phyloP scores from a whole-genome alignment of 1,140 invertebrate species.

The Lordiphosa stackelbergi region DNA sequence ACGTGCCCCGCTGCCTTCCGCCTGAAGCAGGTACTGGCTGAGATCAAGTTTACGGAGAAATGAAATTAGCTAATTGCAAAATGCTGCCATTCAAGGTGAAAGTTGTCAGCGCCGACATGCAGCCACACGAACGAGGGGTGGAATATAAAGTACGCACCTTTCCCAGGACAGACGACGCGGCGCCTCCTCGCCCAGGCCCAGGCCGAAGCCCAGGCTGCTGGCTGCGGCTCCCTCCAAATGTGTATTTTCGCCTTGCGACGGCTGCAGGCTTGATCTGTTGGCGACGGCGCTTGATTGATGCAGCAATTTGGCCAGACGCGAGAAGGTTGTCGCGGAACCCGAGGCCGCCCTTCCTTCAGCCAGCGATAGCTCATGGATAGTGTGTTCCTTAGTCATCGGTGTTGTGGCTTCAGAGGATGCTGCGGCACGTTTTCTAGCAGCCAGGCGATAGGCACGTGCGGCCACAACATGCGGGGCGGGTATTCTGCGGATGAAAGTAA shows the following conservation, averaged over 20 bases:
- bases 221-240: conserved; percentile 26
- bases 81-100: conserved; percentile 48
- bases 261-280: conserved; percentile 74
- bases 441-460: conserved; percentile 79
- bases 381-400: conserved; percentile 44
- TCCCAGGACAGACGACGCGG: conserved; percentile 87
- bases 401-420: conserved; percentile 55
- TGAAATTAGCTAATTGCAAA: conserved; percentile 71
- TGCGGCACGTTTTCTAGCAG: conserved; percentile 59
- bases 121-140: conserved; percentile 16
- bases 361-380: conserved; percentile 49
- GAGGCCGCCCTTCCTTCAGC: conserved; percentile 30
- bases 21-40: conserved; percentile 4
- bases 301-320: conserved; percentile 83
- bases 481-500: conserved; percentile 77
- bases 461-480: conserved; percentile 80
- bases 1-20: conserved; percentile 11
- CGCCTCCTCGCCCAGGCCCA: conserved; percentile 58
- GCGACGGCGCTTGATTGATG: conserved; percentile 79
- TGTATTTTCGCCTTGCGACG: conserved; percentile 42
- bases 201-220: conserved; percentile 31
- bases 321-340: conserved; percentile 79
- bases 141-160: conserved; percentile 79
- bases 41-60: conserved; percentile 54
- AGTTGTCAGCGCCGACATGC: conserved; percentile 27